Base-by-base conservation (phyloP, 2,113 vertebrate genomes). In the Gulo gulo region DNA sequence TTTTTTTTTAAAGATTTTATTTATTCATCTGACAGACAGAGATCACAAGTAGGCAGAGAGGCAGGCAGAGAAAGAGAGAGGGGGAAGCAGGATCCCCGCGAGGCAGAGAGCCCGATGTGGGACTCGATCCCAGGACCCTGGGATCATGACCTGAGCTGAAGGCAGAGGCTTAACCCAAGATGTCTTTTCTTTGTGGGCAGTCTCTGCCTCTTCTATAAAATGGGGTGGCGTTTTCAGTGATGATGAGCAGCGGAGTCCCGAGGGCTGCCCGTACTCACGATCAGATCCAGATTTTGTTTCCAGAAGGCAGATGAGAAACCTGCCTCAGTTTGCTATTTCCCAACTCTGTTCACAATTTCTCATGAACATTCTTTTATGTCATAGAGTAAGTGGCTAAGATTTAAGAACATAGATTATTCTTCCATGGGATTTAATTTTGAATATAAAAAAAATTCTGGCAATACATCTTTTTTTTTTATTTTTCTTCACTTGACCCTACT, bases 341-440 rank as follows among this genome's bases (percentile, higher is more conserved):
- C 80, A 95, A 11, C n/a, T 95, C 65, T 52, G 42, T n/a, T 36
- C 36, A 39, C 23, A 84, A 36, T 73, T 95, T 97, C 86, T 88
- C 45, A 42, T 42, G n/a, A 81, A 36, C 13, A 55, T 73, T 78
- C 73, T 91, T 71, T 71, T 55, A 13, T 82, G 52, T 85, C 78
- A 92, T 89, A 91, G 85, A 94, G 47, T 74, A 84, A 45, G 26
- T 76, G 23, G 8, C 52, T 84, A 86, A 78, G 29, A 29, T 95
- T 97, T 88, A 82, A 91, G 7, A 93, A 63, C 26, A 82, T 20
- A n/a, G 4, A 69, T 69, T 95, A 52, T 81, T 90, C 52, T 23
- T 50, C 50, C 24, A 23, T 16, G 21, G 24, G 39, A 82, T 86
- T 95, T 97, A 59, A 95, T 95, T 84, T 86, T 93, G 39, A 96